Base-by-base conservation (phyloP, 2,113 vertebrate genomes). In the Monopterus albus region DNA sequence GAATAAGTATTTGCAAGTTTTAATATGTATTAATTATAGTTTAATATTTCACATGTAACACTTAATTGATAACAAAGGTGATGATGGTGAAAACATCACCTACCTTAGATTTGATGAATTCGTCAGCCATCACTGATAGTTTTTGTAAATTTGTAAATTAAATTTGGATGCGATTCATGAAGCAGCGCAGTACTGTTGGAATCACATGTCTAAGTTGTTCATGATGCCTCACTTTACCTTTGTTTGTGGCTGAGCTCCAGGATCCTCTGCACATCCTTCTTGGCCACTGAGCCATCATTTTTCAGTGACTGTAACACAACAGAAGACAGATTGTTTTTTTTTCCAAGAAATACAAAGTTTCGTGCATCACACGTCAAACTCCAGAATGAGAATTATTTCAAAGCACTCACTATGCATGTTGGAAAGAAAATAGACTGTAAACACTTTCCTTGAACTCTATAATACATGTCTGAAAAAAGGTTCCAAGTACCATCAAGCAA, bases 171-270 rank as follows among this genome's bases (percentile, higher is more conserved):
- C 13, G 15, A 38, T 39, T 18, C 14, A 3, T 52, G 38, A n/a
- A 55, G 51, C 21, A 45, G 25, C 21, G 14, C 4, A 5, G 8
- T 14, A 21, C 31, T 23, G 73, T 58, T 51, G 39, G 51, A 13
- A 53, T 43, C 26, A 66, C 18, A 23, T 35, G 53, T 62, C 20
- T 58, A 47, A 72, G 25, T 71, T 49, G 42, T 18, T 50, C 52
- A 33, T n/a, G 38, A 57, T 45, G 68, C 35, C 43, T 47, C 17
- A 57, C 36, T 66, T 92, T 95, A 99, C 98, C 96, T 97, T 90
- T 98, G 96, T 79, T 96, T 98, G 92, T 96, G 94, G 88, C 96
- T 95, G 87, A 98, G 89, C 85, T 97, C 96, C 92, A 98, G 90
- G 79, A 98, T 97, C 71, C 95, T 95, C 89, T 97, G 95, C 45